Percentiles rank a stretch among this genome's conserved stretches.
Conservation (phyloP, 2,888 invertebrate species). For the Ditula angustiorana region DNA sequence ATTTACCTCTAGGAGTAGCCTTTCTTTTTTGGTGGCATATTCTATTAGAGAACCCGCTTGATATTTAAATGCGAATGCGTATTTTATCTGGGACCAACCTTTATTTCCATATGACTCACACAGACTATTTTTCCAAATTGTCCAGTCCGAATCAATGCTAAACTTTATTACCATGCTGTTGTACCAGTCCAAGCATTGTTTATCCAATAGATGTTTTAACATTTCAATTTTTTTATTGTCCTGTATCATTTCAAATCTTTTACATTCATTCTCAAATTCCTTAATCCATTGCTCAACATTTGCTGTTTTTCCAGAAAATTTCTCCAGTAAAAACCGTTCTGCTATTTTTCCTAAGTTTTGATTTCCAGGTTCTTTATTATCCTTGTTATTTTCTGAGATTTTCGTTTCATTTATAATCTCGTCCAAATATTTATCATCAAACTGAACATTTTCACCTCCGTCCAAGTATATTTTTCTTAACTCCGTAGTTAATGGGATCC, state of each 20-base stretch:
- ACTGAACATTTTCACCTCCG: no score
- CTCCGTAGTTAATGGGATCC: no score
- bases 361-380: conserved; percentile 45
- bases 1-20: no score
- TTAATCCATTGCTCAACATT: conserved; percentile 36
- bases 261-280: conserved; percentile 42
- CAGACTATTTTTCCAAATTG: conserved; percentile 29
- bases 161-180: conserved; percentile 37
- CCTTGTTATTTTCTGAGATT: no score
- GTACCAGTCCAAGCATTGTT: conserved; percentile 37
- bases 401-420: no score
- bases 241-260: conserved; percentile 26
- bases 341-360: conserved; percentile 30
- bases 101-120: conserved; percentile 38
- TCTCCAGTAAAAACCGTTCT: conserved; percentile 31
- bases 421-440: no score
- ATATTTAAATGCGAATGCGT: no score
- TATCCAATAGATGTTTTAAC: no score
- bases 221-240: no score
- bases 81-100: conserved; percentile 41
- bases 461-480: no score
- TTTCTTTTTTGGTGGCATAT: no score
- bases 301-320: conserved; percentile 32
- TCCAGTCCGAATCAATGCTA: conserved; percentile 31
- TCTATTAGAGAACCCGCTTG: no score